These are phyloP conservation scores for Drosophila santomea DNA, from an alignment of 1,140 invertebrate species.

Conservation along the genomic window DNA sequence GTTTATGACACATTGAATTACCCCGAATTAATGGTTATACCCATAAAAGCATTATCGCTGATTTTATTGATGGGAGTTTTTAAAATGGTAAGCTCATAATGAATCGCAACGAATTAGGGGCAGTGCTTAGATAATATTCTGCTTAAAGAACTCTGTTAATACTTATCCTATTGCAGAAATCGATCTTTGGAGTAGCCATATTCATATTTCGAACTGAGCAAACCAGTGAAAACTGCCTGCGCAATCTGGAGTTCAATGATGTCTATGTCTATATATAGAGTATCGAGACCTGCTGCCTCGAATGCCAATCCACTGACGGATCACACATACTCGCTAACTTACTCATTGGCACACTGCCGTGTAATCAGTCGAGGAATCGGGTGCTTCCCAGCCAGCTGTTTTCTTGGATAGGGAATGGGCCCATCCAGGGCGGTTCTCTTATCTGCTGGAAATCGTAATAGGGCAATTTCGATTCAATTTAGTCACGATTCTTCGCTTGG, in stretches of 20 bases:
- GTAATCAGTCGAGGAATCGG: conserved; percentile 29
- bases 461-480: conserved; percentile 63
- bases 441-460: conserved; percentile 60
- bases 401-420: conserved; percentile 9
- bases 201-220: neutral
- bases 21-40: conserved; percentile 11
- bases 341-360: conserved; percentile 36
- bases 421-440: conserved; percentile 28
- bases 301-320: conserved; percentile 65
- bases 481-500: conserved; percentile 52
- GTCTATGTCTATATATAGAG: conserved; percentile 44
- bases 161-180: neutral
- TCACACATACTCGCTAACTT: conserved; percentile 33
- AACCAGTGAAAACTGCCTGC: conserved; percentile 14
- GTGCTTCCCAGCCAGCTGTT: conserved; percentile 54
- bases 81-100: conserved; percentile 8
- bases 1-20: conserved; percentile 22
- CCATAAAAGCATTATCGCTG: conserved; percentile 3
- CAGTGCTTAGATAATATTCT: neutral
- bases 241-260: conserved; percentile 54
- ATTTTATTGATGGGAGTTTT: conserved; percentile 3
- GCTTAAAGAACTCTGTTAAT: neutral
- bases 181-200: neutral
- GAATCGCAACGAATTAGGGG: neutral
- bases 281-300: conserved; percentile 38